Conservation (phyloP, 1,140 invertebrate species). For the Zaprionus capensis region DNA sequence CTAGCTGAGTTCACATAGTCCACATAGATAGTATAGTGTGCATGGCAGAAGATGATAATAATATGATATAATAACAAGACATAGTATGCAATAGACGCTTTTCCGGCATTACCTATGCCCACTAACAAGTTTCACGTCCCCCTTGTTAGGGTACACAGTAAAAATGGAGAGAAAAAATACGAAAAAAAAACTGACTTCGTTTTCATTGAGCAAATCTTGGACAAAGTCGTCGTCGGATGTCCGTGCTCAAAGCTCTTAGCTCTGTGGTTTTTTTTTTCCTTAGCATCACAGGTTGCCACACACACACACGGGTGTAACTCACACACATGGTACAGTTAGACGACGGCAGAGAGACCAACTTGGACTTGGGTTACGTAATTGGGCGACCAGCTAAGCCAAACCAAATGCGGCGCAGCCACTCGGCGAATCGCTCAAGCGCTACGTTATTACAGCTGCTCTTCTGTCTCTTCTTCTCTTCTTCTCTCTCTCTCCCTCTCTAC, state of each 20-base stretch:
- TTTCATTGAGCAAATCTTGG: conserved; percentile 54
- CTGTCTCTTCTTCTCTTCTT: conserved; percentile 10
- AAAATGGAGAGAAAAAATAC: neutral
- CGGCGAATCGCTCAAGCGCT: conserved; percentile 69
- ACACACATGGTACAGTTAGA: conserved; percentile 52
- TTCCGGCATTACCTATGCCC: neutral
- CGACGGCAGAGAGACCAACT: conserved; percentile 42
- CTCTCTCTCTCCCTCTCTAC: neutral
- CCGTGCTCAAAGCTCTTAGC: conserved; percentile 35
- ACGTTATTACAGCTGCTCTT: conserved; percentile 30
- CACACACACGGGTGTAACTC: conserved; percentile 8
- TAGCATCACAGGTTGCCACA: conserved; percentile 49
- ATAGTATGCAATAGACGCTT: neutral
- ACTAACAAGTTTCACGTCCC: neutral
- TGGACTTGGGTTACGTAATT: conserved; percentile 56
- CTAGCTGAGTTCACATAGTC: neutral
- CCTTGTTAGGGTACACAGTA: neutral
- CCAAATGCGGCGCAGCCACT: conserved; percentile 55
- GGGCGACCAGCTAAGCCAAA: conserved; percentile 49
- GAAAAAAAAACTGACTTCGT: conserved; percentile 13
- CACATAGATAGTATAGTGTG: neutral
- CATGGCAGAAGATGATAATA: neutral
- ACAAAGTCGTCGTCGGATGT: conserved; percentile 43
- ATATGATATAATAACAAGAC: neutral
- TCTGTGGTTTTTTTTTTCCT: conserved; percentile 20